phyloP scores from a whole-genome alignment of 2,797 vertebrate species.

The Picus viridis region DNA sequence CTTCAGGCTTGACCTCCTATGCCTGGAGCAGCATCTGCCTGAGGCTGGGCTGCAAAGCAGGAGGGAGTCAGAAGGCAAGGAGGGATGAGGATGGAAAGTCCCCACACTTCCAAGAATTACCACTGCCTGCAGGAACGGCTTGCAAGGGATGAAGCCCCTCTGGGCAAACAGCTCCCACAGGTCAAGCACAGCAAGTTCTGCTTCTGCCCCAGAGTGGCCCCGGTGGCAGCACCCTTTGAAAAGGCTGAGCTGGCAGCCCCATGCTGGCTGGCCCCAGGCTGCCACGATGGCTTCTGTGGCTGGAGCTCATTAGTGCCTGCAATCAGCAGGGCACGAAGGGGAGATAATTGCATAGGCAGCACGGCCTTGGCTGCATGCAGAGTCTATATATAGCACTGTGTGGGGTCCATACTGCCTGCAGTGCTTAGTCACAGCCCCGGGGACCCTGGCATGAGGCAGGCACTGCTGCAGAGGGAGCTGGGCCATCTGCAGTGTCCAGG shows the following conservation, averaged over 20 bases:
- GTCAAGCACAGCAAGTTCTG: neutral
- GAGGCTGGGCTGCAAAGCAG: neutral
- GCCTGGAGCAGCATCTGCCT: neutral
- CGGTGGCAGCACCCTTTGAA: fast-evolving
- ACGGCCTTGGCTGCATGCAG: neutral
- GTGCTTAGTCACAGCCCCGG: neutral
- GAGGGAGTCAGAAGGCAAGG: neutral
- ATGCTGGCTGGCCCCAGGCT: neutral
- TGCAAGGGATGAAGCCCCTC: neutral
- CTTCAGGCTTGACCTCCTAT: neutral
- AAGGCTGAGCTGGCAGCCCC: neutral
- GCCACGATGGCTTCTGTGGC: neutral
- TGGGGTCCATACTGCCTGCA: fast-evolving
- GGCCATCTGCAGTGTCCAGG: neutral
- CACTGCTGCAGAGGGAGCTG: neutral
- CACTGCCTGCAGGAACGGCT: fast-evolving
- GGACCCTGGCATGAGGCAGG: neutral
- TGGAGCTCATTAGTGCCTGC: constrained; percentile 53
- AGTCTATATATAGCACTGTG: neutral
- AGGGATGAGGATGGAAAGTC: neutral
- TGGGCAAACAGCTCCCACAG: fast-evolving
- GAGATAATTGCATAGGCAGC: constrained; percentile 10
- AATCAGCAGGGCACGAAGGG: constrained; percentile 41
- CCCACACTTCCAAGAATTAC: neutral
- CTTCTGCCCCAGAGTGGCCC: fast-evolving